phyloP scores from a whole-genome alignment of 1,140 invertebrate genomes.

The Platorchestia sp. region DNA sequence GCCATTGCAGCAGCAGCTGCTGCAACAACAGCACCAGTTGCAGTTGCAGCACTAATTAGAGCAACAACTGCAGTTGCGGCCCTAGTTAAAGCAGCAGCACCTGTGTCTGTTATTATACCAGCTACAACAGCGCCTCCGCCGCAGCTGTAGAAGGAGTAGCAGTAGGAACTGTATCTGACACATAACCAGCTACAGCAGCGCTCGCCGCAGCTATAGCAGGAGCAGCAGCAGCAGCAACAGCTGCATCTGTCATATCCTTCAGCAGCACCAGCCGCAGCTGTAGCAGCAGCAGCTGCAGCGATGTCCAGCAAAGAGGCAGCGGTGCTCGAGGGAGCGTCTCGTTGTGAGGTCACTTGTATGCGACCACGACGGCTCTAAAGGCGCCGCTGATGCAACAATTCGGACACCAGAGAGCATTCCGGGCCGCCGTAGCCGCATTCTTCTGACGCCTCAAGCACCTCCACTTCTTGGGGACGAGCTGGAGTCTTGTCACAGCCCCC shows the following conservation, averaged over 20 bases:
- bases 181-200: neutral
- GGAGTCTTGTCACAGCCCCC: neutral
- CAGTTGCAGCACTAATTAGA: too few relatives aligned
- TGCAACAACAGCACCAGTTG: too few relatives aligned
- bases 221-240: neutral
- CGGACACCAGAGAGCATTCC: constrained; percentile 52
- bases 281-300: neutral
- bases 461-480: constrained; percentile 18
- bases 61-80: too few relatives aligned
- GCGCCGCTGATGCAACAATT: constrained; percentile 46
- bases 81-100: too few relatives aligned
- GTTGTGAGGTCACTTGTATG: constrained; percentile 49
- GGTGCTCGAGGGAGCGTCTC: neutral
- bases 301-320: neutral
- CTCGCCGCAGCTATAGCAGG: neutral
- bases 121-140: too few relatives aligned
- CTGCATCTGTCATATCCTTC: too few relatives aligned
- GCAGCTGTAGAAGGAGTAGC: too few relatives aligned
- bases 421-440: neutral
- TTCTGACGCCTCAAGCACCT: constrained; percentile 46
- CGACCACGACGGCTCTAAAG: constrained; percentile 9
- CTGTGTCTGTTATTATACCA: too few relatives aligned
- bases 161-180: neutral
- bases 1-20: too few relatives aligned
- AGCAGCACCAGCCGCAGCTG: neutral